These are phyloP conservation scores for Drymodes brunneopygia DNA, from an alignment of 2,113 vertebrate genomes.

Conservation along the genomic window DNA sequence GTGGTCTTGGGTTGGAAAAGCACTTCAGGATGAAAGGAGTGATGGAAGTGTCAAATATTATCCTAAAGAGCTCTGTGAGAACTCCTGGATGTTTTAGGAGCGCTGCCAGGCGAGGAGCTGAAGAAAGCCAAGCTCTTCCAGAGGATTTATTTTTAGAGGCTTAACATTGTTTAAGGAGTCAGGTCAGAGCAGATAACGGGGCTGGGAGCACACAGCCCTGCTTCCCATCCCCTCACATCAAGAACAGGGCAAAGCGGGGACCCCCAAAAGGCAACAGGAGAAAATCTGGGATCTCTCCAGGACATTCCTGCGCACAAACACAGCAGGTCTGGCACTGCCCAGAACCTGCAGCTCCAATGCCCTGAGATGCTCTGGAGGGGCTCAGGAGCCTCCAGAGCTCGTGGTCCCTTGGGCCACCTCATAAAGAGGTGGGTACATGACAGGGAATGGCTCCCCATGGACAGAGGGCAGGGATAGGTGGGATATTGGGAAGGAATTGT, in stretches of 20 bases:
- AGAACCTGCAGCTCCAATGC: not conserved
- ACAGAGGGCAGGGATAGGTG: not conserved
- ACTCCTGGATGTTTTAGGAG: conserved; percentile 40
- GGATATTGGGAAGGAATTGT: not conserved
- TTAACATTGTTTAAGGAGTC: not conserved
- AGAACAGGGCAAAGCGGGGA: accelerated
- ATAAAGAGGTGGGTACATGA: not conserved
- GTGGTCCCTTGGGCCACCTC: not conserved
- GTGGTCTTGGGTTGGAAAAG: not conserved
- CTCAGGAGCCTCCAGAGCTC: not conserved
- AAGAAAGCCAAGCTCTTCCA: not conserved
- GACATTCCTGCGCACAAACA: accelerated
- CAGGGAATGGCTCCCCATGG: not conserved
- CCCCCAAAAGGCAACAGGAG: not conserved
- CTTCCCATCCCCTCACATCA: not conserved
- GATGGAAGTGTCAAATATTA: conserved; percentile 31
- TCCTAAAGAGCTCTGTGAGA: not conserved
- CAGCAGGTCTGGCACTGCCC: not conserved
- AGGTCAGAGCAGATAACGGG: not conserved
- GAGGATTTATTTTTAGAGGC: conserved; percentile 3
- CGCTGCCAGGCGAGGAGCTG: not conserved
- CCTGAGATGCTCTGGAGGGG: not conserved
- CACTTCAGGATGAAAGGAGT: not conserved
- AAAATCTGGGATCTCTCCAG: not conserved
- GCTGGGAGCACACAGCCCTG: not conserved